Evolutionary conservation across 1,140 invertebrate genomes (phyloP).

Genomic region (Aphis craccivora): DNA sequence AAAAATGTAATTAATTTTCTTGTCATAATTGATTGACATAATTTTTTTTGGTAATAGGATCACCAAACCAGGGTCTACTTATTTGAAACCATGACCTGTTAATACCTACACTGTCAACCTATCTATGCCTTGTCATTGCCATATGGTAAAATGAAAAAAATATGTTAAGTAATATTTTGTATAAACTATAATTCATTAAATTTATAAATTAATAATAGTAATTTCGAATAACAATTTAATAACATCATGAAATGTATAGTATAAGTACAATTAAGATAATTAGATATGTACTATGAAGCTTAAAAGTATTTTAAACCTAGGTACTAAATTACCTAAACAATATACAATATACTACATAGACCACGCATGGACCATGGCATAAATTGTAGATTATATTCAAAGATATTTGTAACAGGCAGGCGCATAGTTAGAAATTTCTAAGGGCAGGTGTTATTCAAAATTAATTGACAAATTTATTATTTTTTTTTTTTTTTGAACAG

Average conservation of each 20-base stretch:
- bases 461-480: no score
- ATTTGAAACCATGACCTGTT: conserved; percentile 27
- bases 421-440: no score
- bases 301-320: background rate
- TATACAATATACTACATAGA: background rate
- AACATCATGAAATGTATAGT: background rate
- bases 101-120: background rate
- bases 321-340: no score
- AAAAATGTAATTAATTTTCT: background rate
- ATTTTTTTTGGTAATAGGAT: background rate
- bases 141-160: background rate
- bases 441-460: no score
- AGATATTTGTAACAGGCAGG: no score
- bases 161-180: background rate
- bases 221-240: background rate
- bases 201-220: background rate
- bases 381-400: background rate
- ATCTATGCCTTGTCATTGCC: background rate
- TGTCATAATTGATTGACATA: background rate
- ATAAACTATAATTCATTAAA: background rate
- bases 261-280: background rate
- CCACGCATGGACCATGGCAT: background rate
- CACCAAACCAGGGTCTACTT: background rate
- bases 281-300: background rate
- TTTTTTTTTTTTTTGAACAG: no score